These are phyloP conservation scores for Oryctolagus cuniculus DNA, from an alignment of 2,113 vertebrate genomes.

Conservation along the genomic window DNA sequence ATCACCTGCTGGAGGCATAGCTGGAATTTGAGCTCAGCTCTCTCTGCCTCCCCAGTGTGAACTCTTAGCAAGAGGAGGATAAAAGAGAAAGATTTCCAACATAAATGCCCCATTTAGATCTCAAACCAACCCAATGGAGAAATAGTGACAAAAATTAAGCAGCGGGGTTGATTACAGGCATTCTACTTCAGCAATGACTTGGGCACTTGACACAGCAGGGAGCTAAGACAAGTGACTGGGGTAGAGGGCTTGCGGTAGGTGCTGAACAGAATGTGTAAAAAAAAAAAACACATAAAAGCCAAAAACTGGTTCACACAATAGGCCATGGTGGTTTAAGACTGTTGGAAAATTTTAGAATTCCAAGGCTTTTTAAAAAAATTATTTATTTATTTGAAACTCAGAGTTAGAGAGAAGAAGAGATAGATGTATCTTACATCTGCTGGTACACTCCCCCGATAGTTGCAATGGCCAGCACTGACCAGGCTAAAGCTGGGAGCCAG, in stretches of 20 bases:
- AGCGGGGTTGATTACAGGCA: background rate
- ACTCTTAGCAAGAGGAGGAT: background rate
- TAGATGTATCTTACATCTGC: too few species aligned
- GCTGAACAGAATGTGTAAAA: background rate
- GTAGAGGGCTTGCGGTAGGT: background rate
- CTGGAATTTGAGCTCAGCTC: background rate
- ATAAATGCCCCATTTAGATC: conserved; percentile 14
- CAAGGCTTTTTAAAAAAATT: background rate
- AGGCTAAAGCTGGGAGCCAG: too few species aligned
- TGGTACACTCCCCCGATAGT: too few species aligned
- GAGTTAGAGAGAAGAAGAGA: too few species aligned
- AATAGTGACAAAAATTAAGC: background rate
- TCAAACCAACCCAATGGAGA: background rate
- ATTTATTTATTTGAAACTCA: too few species aligned
- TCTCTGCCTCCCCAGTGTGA: background rate
- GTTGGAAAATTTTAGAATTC: background rate
- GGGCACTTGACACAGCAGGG: background rate
- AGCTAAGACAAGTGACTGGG: background rate
- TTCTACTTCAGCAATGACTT: background rate
- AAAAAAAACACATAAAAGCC: background rate
- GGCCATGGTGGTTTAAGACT: background rate
- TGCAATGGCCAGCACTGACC: too few species aligned
- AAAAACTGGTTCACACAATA: background rate
- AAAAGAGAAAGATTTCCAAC: conserved; percentile 29
- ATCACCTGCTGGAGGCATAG: background rate